Percentiles rank a stretch among this genome's conserved stretches.
phyloP scores from a whole-genome alignment of 2,113 vertebrate genomes.

The Mungos mungo region DNA sequence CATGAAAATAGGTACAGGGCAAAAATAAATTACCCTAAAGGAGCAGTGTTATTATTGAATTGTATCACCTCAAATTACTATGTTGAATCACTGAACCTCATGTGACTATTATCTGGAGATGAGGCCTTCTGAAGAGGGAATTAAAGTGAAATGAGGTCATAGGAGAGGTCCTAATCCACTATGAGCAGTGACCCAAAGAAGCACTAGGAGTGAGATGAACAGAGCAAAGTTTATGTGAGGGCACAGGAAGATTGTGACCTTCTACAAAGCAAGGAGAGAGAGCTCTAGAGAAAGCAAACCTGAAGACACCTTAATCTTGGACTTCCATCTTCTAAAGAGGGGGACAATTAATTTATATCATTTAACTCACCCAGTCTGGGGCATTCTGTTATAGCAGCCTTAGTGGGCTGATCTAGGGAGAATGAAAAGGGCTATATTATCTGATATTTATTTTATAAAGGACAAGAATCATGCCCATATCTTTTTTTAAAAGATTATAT shows the following conservation, averaged over 20 bases:
- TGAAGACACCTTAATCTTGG: not conserved
- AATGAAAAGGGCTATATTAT: not conserved
- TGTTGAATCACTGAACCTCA: not conserved
- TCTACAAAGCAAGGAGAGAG: not conserved
- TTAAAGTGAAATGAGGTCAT: not conserved
- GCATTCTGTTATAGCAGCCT: not conserved
- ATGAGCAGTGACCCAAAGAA: not conserved
- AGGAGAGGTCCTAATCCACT: not conserved
- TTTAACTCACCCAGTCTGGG: not conserved
- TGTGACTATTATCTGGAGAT: not conserved
- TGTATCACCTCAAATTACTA: not conserved
- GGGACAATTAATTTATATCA: not conserved
- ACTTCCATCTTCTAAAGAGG: not conserved
- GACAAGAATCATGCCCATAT: not conserved
- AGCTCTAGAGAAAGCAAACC: not conserved
- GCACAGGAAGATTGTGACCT: not conserved
- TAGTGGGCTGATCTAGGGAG: not conserved
- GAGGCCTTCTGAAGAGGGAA: not conserved
- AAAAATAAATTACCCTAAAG: not conserved
- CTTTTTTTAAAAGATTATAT: not conserved
- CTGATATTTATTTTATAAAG: not conserved
- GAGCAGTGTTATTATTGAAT: not conserved
- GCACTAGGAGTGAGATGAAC: not conserved
- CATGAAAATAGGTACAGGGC: not conserved
- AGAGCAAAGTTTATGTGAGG: not conserved